Evolutionary conservation across 2,888 invertebrate species (phyloP).

Genomic region (Geotrupes spiniger): DNA sequence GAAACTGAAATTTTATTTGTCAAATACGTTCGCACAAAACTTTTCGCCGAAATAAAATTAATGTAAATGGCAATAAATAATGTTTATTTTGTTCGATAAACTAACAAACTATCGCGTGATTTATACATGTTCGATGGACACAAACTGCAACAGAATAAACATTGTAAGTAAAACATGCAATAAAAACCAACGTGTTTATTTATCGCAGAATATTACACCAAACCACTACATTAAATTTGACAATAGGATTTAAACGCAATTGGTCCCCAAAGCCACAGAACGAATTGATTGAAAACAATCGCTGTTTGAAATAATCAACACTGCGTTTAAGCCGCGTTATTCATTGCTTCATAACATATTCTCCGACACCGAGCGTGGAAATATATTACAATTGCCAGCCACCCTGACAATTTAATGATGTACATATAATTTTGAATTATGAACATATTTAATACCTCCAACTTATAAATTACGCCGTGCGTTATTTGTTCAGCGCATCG

Average conservation of each 20-base stretch:
- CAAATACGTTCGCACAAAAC: background rate
- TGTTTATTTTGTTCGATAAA: background rate
- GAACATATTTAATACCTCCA: background rate
- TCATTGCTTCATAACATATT: constrained; percentile 11
- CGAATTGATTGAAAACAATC: constrained; percentile 15
- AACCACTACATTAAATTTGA: constrained; percentile 14
- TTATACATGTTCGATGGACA: background rate
- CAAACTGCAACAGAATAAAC: background rate
- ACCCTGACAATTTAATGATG: constrained; percentile 9
- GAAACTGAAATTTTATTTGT: constrained; percentile 3
- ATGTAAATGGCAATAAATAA: background rate
- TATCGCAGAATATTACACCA: constrained; percentile 8
- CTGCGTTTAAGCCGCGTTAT: constrained; percentile 7
- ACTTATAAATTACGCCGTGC: too few species aligned
- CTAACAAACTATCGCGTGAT: constrained; percentile 2
- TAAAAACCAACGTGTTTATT: constrained; percentile 9
- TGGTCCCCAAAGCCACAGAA: constrained; percentile 7
- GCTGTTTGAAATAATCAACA: constrained; percentile 9
- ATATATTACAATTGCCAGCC: constrained; percentile 4
- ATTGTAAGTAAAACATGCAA: constrained; percentile 3
- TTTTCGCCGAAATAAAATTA: background rate
- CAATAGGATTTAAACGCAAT: constrained; percentile 9
- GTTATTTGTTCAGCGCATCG: too few species aligned
- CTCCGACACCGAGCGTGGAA: background rate
- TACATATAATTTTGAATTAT: constrained; percentile 8